Percentiles rank a stretch among this genome's conserved stretches.
These are phyloP conservation scores for Pterophyllum scalare DNA, from an alignment of 2,113 vertebrate genomes.

Conservation along the genomic window DNA sequence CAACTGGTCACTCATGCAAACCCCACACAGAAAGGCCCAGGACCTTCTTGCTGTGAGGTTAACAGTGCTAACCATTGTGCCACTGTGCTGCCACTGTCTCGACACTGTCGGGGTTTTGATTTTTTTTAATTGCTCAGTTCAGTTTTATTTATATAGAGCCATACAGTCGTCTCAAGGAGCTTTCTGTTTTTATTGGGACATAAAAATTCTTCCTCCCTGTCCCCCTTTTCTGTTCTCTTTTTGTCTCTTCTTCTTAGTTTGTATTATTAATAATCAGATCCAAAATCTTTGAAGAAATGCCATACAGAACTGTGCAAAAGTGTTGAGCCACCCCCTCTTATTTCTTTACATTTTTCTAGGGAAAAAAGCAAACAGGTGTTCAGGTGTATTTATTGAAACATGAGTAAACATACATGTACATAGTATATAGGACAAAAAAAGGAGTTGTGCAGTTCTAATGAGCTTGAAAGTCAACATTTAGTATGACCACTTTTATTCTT, in stretches of 20 bases:
- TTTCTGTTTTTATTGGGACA: too few species aligned
- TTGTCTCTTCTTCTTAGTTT: neutral
- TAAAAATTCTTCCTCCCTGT: neutral
- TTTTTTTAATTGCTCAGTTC: neutral
- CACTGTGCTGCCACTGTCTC: too few species aligned
- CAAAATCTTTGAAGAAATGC: neutral
- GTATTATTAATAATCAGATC: neutral
- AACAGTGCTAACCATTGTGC: too few species aligned
- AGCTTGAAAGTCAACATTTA: neutral
- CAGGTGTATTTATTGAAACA: neutral
- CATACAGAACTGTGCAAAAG: neutral
- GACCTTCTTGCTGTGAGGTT: too few species aligned
- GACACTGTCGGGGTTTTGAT: too few species aligned
- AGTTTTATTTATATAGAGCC: too few species aligned
- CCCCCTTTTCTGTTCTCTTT: too few species aligned
- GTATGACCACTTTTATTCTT: neutral
- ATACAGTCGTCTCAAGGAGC: neutral
- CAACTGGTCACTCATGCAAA: too few species aligned
- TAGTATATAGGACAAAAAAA: neutral
- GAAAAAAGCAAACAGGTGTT: neutral
- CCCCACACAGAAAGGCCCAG: too few species aligned
- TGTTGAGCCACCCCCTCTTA: neutral
- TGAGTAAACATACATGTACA: neutral
- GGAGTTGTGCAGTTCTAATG: neutral
- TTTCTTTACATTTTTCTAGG: neutral